These are phyloP conservation scores for Pogonognathellus flavescens DNA, from an alignment of 1,140 invertebrate species.

Conservation along the genomic window DNA sequence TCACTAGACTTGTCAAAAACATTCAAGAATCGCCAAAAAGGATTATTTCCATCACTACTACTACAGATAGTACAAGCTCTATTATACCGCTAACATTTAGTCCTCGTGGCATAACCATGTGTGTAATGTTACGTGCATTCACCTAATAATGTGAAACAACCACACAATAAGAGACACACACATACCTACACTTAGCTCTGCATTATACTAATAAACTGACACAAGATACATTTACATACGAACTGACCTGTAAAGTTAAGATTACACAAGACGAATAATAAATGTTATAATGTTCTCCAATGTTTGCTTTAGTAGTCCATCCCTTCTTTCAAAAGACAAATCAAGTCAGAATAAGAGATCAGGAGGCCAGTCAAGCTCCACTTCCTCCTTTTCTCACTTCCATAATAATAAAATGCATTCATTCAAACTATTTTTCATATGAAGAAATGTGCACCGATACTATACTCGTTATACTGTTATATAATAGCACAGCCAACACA, in stretches of 20 bases:
- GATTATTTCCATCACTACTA: not conserved
- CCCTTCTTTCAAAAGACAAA: constrained; percentile 26
- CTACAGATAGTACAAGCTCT: too few species aligned
- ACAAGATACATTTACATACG: too few species aligned
- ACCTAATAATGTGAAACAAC: too few species aligned
- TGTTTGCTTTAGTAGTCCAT: constrained; percentile 34
- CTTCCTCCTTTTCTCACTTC: constrained; percentile 48
- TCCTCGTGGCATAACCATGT: not conserved
- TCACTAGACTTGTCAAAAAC: constrained; percentile 37
- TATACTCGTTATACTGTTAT: too few species aligned
- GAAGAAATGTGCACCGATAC: too few species aligned
- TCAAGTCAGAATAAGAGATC: constrained; percentile 42
- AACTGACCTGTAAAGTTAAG: too few species aligned
- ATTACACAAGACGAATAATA: too few species aligned
- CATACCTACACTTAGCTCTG: too few species aligned
- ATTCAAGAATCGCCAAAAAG: constrained; percentile 37
- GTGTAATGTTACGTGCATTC: not conserved
- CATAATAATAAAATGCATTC: constrained; percentile 39
- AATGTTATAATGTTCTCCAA: not conserved
- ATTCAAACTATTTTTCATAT: not conserved
- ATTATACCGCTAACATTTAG: not conserved
- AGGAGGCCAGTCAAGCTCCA: constrained; percentile 38
- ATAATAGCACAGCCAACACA: too few species aligned
- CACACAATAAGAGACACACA: too few species aligned
- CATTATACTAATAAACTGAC: too few species aligned